Evolutionary conservation across 2,888 invertebrate genomes (phyloP), one percentile per base, ranked within the genome.

Genomic region (Caenorhabditis sp.): DNA sequence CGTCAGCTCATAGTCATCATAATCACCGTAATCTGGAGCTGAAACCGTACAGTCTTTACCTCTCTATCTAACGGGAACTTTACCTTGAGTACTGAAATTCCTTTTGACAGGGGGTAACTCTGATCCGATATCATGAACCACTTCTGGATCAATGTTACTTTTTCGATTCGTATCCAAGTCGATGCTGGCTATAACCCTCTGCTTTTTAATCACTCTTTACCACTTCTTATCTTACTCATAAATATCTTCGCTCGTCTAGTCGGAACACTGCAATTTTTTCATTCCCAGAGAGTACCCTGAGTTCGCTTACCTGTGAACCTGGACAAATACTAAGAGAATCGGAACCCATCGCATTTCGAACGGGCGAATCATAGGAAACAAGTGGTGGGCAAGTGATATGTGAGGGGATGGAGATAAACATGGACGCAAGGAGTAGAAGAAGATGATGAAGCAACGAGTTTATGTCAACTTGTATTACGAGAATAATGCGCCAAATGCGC

Each of bases 391-490:
- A 43, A 56, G 11, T 52, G 52, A 63, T 50, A 63, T 35, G 26
- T 2, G n/a, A 24, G 26, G n/a, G 15, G 24, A 17, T 9, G 45
- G 30, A 30, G 58, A 56, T 41, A 41, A 56, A 56, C 39, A 41
- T 24, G 17, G 13, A 3, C 41, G 24, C 22, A 58, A 58, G 50
- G 50, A 70, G 59, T 70, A n/a, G n/a, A n/a, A n/a, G n/a, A n/a
- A n/a, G n/a, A n/a, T n/a, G n/a, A n/a, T n/a, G n/a, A 3, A 52
- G 24, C 22, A 58, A 58, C 58, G 50, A 70, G 59, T 70, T 70
- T 53, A 37, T 70, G 41, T 46, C 52, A 70, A 70, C 59, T 66
- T 66, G 66, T 66, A 48, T 66, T 66, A 52, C 63, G 53, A 53
- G 63, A 53, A 63, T 53, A 55, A 65, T 55, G 65, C 65, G 65